Percentiles rank a stretch among this genome's conserved stretches.
Conservation (phyloP, 2,113 vertebrate genomes). For the Oreochromis spilurus region DNA sequence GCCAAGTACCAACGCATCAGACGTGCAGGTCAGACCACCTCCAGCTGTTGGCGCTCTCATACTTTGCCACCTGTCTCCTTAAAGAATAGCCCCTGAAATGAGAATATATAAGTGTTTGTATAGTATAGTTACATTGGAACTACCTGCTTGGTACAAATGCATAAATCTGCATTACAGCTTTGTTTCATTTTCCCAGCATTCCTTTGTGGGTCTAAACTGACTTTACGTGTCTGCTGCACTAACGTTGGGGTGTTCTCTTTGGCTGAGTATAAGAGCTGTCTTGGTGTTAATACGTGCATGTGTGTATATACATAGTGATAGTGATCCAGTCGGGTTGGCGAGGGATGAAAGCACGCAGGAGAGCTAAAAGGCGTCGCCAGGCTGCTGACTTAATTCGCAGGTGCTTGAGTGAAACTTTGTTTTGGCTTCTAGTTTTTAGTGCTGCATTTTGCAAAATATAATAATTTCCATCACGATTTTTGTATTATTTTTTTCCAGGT, state of each 20-base stretch:
- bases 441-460: not conserved
- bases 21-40: conserved; percentile 77
- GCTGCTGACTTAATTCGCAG: conserved; percentile 85
- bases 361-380: conserved; percentile 83
- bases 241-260: not conserved
- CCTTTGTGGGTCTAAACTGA: not conserved
- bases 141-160: not conserved
- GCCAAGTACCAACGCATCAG: conserved; percentile 89
- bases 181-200: not conserved
- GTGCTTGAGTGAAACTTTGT: conserved; percentile 60
- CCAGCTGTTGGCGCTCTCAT: not conserved
- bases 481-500: conserved; percentile 57
- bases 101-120: not conserved
- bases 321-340: conserved; percentile 95
- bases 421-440: not conserved
- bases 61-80: not conserved
- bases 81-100: not conserved
- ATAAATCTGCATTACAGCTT: not conserved
- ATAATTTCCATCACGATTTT: not conserved
- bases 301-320: conserved; percentile 76
- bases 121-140: not conserved
- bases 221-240: not conserved
- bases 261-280: not conserved
- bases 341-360: conserved; percentile 85
- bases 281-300: not conserved